These are phyloP conservation scores for Semaprochilodus insignis DNA, from an alignment of 2,797 vertebrate species.

Conservation along the genomic window DNA sequence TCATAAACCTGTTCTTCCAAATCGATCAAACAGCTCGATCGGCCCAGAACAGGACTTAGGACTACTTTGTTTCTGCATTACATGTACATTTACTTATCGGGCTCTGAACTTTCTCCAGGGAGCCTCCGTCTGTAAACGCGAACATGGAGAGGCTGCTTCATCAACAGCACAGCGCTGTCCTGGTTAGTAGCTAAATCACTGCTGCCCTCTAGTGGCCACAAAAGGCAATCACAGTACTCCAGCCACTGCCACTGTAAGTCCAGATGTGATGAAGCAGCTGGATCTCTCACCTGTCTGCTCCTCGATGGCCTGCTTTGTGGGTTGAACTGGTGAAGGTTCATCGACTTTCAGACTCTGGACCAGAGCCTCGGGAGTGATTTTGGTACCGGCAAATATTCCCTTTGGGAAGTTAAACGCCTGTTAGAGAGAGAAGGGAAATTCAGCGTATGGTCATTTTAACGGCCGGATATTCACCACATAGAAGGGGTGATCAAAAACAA, in stretches of 20 bases:
- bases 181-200: background rate
- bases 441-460: too few species aligned
- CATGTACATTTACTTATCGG: too few species aligned
- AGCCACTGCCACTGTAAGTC: too few species aligned
- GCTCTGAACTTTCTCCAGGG: too few species aligned
- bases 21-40: too few species aligned
- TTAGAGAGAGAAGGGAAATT: background rate
- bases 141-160: background rate
- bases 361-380: slow-evolving; percentile 71
- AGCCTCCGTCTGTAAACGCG: too few species aligned
- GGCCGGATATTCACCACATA: too few species aligned
- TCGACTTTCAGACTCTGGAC: slow-evolving; percentile 72
- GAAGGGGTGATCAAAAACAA: too few species aligned
- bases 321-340: slow-evolving; percentile 50
- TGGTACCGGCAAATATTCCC: slow-evolving; percentile 74
- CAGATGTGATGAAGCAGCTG: too few species aligned
- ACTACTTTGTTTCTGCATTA: too few species aligned
- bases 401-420: slow-evolving; percentile 59
- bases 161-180: background rate
- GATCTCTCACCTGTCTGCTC: slow-evolving; percentile 41
- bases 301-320: slow-evolving; percentile 4
- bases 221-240: background rate
- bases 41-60: too few species aligned
- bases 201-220: background rate
- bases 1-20: too few species aligned